These are phyloP conservation scores for Rutilus rutilus DNA, from an alignment of 2,113 vertebrate genomes.

Conservation along the genomic window DNA sequence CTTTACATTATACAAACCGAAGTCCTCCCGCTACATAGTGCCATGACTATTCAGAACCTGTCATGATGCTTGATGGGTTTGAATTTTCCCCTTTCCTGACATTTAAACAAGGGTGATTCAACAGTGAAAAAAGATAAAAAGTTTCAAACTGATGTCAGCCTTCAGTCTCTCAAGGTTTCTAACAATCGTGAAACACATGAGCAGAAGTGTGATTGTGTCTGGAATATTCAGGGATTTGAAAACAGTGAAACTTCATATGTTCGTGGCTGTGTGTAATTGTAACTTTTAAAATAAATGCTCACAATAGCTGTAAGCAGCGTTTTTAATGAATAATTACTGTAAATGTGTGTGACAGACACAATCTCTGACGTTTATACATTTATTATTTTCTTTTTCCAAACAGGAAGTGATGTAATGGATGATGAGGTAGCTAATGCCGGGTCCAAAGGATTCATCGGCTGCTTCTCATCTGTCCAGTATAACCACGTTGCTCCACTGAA, in stretches of 20 bases:
- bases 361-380: background rate
- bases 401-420: slow-evolving; percentile 76
- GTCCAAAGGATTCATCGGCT: slow-evolving; percentile 80
- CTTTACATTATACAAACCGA: background rate
- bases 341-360: background rate
- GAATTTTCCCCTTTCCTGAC: slow-evolving; percentile 33
- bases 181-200: slow-evolving; percentile 3
- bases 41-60: background rate
- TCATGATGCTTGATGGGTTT: background rate
- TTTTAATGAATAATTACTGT: background rate
- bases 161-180: slow-evolving; percentile 24
- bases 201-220: background rate
- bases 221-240: slow-evolving; percentile 22
- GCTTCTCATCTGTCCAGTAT: slow-evolving; percentile 86
- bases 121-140: slow-evolving; percentile 51
- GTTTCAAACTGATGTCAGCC: slow-evolving; percentile 46
- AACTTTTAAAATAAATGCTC: background rate
- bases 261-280: background rate
- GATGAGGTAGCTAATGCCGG: slow-evolving; percentile 80
- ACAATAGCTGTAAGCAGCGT: background rate
- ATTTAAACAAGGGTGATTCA: slow-evolving; percentile 32
- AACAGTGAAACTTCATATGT: background rate
- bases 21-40: background rate
- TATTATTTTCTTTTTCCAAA: background rate
- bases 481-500: slow-evolving; percentile 85